A percentile compares a stretch with the other conserved stretches of the same genome.
Evolutionary conservation across 2,888 invertebrate species (phyloP).

Genomic region (Hirtodrosophila trivittata): DNA sequence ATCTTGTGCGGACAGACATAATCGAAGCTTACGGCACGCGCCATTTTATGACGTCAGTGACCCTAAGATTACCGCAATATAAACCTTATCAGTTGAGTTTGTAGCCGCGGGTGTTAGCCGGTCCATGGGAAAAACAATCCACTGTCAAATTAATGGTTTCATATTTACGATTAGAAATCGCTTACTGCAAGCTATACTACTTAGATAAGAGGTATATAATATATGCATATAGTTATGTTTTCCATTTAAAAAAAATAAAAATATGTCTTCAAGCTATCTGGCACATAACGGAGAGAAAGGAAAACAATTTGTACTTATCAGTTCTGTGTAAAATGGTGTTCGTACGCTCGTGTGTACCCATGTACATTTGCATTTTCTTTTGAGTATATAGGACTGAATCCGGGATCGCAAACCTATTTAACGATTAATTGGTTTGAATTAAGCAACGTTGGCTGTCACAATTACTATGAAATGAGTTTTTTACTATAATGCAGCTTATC

Average conservation of each 20-base stretch:
- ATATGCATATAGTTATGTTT: not conserved
- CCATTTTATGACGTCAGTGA: constrained; percentile 41
- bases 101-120: constrained; percentile 2
- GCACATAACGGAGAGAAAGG: constrained; percentile 1
- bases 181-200: not conserved
- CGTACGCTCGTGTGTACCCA: not conserved
- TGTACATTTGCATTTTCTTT: constrained; percentile 4
- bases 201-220: not conserved
- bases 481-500: constrained; percentile 55
- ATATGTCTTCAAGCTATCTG: not conserved
- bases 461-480: not conserved
- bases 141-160: constrained; percentile 9
- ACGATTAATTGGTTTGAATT: constrained; percentile 67
- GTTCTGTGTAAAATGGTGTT: not conserved
- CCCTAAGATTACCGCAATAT: constrained; percentile 9
- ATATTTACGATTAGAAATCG: constrained; percentile 7
- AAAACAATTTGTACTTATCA: constrained; percentile 20
- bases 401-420: constrained; percentile 66
- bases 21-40: constrained; percentile 41
- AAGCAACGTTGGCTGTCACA: constrained; percentile 29
- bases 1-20: constrained; percentile 13
- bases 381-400: constrained; percentile 45
- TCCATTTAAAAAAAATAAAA: not conserved
- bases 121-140: constrained; percentile 46
- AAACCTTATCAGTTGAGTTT: constrained; percentile 32